Conservation (phyloP, 2,797 vertebrate genomes). For the Fistularia commersonii region DNA sequence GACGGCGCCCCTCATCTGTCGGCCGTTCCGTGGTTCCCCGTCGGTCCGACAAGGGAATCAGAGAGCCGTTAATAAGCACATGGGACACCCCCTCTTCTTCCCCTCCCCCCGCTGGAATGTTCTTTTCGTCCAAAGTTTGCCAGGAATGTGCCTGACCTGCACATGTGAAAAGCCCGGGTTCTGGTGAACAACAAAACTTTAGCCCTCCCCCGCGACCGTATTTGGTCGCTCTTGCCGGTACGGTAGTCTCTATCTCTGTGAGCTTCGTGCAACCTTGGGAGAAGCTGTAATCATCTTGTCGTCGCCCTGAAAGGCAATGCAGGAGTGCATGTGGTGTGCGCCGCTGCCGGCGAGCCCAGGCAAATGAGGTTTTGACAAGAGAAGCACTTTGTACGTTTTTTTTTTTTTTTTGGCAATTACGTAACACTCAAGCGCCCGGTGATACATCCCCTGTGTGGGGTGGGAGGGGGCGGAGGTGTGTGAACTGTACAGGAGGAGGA, state of each 20-base stretch:
- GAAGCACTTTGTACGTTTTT: conserved; percentile 64
- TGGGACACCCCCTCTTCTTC: conserved; percentile 53
- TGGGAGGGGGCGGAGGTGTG: no score
- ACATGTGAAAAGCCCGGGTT: conserved; percentile 25
- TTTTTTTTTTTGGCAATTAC: conserved; percentile 52
- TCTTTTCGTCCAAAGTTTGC: conserved; percentile 55
- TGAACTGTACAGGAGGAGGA: no score
- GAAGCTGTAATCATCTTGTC: conserved; percentile 15
- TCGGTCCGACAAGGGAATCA: conserved; percentile 64
- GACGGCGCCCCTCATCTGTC: conserved; percentile 43
- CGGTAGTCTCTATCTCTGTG: no score
- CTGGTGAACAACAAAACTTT: no score
- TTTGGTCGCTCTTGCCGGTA: no score
- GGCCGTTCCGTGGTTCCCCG: conserved; percentile 53
- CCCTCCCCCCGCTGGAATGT: conserved; percentile 54
- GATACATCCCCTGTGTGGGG: conserved; percentile 54
- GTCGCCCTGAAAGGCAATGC: conserved; percentile 9
- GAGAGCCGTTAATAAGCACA: conserved; percentile 63
- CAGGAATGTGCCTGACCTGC: conserved; percentile 58
- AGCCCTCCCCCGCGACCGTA: no score
- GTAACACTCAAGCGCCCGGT: conserved; percentile 48
- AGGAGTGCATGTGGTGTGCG: no score
- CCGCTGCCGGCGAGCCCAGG: conserved; percentile 23
- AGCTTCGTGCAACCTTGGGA: conserved; percentile 11
- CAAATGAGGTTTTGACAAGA: conserved; percentile 60